Evolutionary conservation across 2,888 invertebrate species (phyloP).

Genomic region (Hermaeophaga mercurialis): DNA sequence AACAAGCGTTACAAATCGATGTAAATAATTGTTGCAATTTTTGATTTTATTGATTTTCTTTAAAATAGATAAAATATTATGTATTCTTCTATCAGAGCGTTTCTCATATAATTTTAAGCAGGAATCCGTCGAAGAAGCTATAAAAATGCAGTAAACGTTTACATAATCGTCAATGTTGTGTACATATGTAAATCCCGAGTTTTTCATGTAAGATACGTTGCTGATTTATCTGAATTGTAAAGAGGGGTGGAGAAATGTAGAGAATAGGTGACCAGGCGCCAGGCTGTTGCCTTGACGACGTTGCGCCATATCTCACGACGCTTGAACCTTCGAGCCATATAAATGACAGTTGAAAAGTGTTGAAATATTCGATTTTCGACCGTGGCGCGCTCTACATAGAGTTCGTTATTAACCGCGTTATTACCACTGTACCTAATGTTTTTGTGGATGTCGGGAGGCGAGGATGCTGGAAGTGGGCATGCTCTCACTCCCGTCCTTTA

Average conservation of each 20-base stretch:
- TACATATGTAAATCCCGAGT: slow-evolving; percentile 50
- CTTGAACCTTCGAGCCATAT: slow-evolving; percentile 29
- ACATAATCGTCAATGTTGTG: slow-evolving; percentile 49
- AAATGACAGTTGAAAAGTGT: slow-evolving; percentile 29
- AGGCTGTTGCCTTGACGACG: slow-evolving; percentile 53
- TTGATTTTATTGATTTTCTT: too few relatives aligned
- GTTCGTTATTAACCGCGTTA: slow-evolving; percentile 25
- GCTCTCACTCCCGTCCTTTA: slow-evolving; percentile 4
- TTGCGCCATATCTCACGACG: slow-evolving; percentile 47
- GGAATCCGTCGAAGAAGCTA: neutral
- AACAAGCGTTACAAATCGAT: too few relatives aligned
- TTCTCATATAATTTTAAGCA: too few relatives aligned
- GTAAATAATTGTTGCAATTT: too few relatives aligned
- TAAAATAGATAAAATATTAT: too few relatives aligned
- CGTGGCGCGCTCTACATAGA: slow-evolving; percentile 22
- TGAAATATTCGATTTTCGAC: slow-evolving; percentile 27
- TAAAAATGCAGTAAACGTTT: neutral
- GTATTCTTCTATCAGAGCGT: too few relatives aligned
- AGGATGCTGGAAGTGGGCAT: slow-evolving; percentile 20
- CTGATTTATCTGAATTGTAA: slow-evolving; percentile 50
- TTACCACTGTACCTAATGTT: slow-evolving; percentile 22
- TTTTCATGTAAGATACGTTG: slow-evolving; percentile 50
- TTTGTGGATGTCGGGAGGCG: slow-evolving; percentile 16
- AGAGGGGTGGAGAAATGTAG: slow-evolving; percentile 42
- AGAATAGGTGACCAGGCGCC: slow-evolving; percentile 47